Conservation (phyloP, 1,140 invertebrate species). For the Drosophila guanche region DNA sequence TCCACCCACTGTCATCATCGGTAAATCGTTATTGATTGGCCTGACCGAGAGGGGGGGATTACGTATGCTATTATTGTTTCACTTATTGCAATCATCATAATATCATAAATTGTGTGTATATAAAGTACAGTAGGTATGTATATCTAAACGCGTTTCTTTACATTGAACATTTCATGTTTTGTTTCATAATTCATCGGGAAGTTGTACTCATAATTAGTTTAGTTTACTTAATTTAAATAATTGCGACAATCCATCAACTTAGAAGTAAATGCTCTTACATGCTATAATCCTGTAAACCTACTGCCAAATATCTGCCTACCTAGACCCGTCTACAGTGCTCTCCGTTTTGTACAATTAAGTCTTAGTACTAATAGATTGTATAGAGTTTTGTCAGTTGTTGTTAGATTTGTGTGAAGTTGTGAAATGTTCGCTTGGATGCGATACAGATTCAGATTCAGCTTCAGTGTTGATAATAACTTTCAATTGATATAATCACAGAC, state of each 20-base stretch:
- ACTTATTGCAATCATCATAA: conserved; percentile 49
- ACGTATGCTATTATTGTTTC: conserved; percentile 66
- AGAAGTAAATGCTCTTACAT: conserved; percentile 44
- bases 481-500: conserved; percentile 71
- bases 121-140: conserved; percentile 24
- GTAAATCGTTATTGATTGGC: no score
- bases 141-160: conserved; percentile 25
- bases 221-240: conserved; percentile 23
- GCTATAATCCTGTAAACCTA: conserved; percentile 68
- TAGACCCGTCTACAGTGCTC: conserved; percentile 63
- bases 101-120: conserved; percentile 11
- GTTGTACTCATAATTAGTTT: conserved; percentile 69
- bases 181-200: conserved; percentile 36
- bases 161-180: conserved; percentile 72
- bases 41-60: conserved; percentile 6
- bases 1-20: no score
- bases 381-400: conserved; percentile 18
- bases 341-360: conserved; percentile 37
- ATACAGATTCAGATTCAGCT: conserved; percentile 55
- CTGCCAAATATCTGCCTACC: conserved; percentile 78
- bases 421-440: conserved; percentile 60
- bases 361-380: conserved; percentile 51
- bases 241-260: conserved; percentile 57
- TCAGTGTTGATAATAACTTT: conserved; percentile 59
- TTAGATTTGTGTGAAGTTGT: conserved; percentile 44